These are phyloP conservation scores for Harpagoxenus sublaevis DNA, from an alignment of 2,888 invertebrate genomes.

Conservation along the genomic window DNA sequence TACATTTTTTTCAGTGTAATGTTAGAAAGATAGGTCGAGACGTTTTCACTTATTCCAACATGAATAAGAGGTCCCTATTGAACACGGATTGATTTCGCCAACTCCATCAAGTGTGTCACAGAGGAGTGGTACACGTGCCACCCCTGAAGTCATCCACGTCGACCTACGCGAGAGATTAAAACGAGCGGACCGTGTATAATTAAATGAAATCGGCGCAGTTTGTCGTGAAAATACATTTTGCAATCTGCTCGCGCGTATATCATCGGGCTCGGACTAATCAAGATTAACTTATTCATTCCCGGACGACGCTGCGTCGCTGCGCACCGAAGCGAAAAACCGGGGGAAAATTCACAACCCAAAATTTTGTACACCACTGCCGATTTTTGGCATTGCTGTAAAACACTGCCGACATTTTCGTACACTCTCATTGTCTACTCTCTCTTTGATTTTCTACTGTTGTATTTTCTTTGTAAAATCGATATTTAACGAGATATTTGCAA, in stretches of 20 bases:
- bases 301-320: not conserved
- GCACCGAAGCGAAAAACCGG: constrained; percentile 31
- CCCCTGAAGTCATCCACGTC: not conserved
- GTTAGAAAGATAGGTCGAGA: no score
- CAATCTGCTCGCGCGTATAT: constrained; percentile 40
- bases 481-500: no score
- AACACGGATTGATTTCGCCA: not conserved
- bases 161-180: constrained; percentile 42
- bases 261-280: constrained; percentile 42
- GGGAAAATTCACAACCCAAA: no score
- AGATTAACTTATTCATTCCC: constrained; percentile 41
- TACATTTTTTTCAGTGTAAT: no score
- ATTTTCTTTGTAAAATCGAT: no score
- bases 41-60: not conserved
- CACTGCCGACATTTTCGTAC: no score
- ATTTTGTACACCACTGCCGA: no score
- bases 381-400: no score
- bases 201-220: constrained; percentile 38
- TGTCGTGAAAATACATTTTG: constrained; percentile 45
- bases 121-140: constrained; percentile 1
- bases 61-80: not conserved
- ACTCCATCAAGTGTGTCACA: not conserved
- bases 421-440: no score
- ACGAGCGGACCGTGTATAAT: constrained; percentile 4
- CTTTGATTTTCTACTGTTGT: no score